phyloP scores from a whole-genome alignment of 1,140 invertebrate genomes.

The Solenopsis invicta region DNA sequence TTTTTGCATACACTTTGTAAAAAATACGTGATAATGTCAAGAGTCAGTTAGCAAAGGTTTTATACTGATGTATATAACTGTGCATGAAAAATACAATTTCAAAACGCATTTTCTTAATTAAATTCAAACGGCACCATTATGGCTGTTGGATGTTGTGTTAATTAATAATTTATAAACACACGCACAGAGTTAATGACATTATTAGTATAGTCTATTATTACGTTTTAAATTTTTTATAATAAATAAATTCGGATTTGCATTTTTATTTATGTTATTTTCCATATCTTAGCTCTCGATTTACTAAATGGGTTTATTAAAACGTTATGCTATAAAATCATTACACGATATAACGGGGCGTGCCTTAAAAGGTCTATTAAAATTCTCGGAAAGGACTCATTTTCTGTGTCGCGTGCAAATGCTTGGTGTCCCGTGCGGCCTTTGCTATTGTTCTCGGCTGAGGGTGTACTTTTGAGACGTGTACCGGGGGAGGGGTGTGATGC shows the following conservation, averaged over 20 bases:
- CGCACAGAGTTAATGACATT: neutral
- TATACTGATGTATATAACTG: neutral
- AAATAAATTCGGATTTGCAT: neutral
- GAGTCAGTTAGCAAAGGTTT: conserved; percentile 20
- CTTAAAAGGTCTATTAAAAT: conserved; percentile 45
- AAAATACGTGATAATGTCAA: conserved; percentile 38
- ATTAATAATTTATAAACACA: conserved; percentile 4
- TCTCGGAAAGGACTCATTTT: conserved; percentile 28
- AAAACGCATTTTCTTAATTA: conserved; percentile 31
- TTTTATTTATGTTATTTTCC: neutral
- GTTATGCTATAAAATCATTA: conserved; percentile 36
- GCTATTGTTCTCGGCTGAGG: conserved; percentile 21
- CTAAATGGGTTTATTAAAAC: neutral
- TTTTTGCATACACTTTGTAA: conserved; percentile 18
- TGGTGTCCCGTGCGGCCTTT: neutral
- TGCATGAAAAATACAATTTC: neutral
- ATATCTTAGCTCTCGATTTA: neutral
- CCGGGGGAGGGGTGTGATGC: neutral
- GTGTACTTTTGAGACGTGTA: conserved; percentile 4
- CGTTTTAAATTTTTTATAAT: neutral
- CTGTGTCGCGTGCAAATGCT: neutral
- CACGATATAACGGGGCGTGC: conserved; percentile 17
- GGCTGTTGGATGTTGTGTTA: neutral
- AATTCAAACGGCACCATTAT: neutral
- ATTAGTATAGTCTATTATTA: neutral